These are phyloP conservation scores for Sclerodermus sp. DNA, from an alignment of 2,888 invertebrate genomes.

Conservation along the genomic window DNA sequence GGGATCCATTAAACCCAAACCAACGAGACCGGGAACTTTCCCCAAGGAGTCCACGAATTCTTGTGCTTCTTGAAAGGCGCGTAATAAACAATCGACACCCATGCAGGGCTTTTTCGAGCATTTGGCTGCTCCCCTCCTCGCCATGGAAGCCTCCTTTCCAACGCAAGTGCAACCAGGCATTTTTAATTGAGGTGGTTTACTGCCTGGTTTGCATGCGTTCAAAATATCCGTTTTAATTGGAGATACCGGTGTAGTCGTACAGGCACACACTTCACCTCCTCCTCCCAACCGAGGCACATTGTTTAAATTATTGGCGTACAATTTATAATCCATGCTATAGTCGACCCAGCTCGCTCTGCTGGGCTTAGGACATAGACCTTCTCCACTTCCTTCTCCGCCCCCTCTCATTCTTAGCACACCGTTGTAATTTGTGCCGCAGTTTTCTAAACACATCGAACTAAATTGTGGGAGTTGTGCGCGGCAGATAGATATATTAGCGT, in stretches of 20 bases:
- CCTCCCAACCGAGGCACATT: slow-evolving; percentile 20
- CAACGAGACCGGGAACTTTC: slow-evolving; percentile 42
- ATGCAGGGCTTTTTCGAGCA: slow-evolving; percentile 35
- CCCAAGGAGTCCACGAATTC: slow-evolving; percentile 48
- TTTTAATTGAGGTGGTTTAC: slow-evolving; percentile 1
- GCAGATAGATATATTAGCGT: slow-evolving; percentile 11
- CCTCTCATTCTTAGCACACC: slow-evolving; percentile 30
- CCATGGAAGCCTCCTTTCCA: slow-evolving; percentile 16
- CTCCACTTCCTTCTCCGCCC: slow-evolving; percentile 34
- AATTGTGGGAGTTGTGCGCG: slow-evolving; percentile 20
- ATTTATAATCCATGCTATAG: slow-evolving; percentile 20
- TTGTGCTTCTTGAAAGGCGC: slow-evolving; percentile 43
- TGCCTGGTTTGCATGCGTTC: slow-evolving; percentile 7
- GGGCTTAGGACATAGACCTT: slow-evolving; percentile 4
- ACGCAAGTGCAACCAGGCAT: slow-evolving; percentile 20
- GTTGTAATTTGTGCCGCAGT: slow-evolving; percentile 6
- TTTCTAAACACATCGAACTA: not conserved
- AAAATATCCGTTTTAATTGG: not conserved
- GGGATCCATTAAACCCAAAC: slow-evolving; percentile 44
- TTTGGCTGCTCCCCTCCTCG: slow-evolving; percentile 9
- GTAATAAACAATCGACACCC: slow-evolving; percentile 40
- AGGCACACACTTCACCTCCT: slow-evolving; percentile 22
- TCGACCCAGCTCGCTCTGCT: slow-evolving; percentile 2
- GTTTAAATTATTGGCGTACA: slow-evolving; percentile 15
- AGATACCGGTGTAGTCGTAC: too few species aligned